These are phyloP conservation scores for Osmerus eperlanus DNA, from an alignment of 2,113 vertebrate species.

Conservation along the genomic window DNA sequence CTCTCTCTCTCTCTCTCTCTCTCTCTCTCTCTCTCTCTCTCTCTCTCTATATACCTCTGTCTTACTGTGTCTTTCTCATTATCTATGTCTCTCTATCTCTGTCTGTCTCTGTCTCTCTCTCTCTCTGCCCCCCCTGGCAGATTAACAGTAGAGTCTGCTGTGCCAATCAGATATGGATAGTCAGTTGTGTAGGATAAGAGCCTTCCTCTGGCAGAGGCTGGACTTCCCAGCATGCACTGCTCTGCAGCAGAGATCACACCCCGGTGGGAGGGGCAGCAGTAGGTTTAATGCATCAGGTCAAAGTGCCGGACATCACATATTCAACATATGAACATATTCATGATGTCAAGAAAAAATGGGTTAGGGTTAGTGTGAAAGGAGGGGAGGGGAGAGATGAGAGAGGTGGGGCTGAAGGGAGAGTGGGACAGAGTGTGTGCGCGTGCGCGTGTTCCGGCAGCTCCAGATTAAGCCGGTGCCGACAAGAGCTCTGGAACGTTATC, in stretches of 20 bases:
- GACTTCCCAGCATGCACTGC: constrained; percentile 48
- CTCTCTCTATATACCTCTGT: too few species aligned
- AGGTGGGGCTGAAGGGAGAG: too few species aligned
- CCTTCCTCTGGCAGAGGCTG: constrained; percentile 39
- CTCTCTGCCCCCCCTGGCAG: constrained; percentile 33
- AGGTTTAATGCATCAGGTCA: constrained; percentile 27
- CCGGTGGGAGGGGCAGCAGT: constrained; percentile 14
- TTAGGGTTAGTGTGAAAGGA: not conserved
- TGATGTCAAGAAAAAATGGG: constrained; percentile 6
- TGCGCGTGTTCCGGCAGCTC: not conserved
- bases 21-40: too few species aligned
- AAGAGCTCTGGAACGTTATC: not conserved
- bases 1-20: too few species aligned
- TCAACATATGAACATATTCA: constrained; percentile 35
- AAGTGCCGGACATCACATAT: constrained; percentile 38
- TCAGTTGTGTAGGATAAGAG: constrained; percentile 47
- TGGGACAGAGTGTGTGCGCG: constrained; percentile 16
- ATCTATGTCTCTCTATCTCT: too few species aligned
- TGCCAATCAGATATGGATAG: constrained; percentile 60
- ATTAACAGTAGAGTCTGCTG: constrained; percentile 26
- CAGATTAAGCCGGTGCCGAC: not conserved
- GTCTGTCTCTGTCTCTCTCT: not conserved
- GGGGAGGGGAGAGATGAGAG: too few species aligned
- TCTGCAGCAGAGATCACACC: constrained; percentile 46
- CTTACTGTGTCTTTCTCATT: too few species aligned